A percentile compares a stretch with the other conserved stretches of the same genome.
Evolutionary conservation across 2,888 invertebrate genomes (phyloP).

Genomic region (Enchytraeus crypticus): DNA sequence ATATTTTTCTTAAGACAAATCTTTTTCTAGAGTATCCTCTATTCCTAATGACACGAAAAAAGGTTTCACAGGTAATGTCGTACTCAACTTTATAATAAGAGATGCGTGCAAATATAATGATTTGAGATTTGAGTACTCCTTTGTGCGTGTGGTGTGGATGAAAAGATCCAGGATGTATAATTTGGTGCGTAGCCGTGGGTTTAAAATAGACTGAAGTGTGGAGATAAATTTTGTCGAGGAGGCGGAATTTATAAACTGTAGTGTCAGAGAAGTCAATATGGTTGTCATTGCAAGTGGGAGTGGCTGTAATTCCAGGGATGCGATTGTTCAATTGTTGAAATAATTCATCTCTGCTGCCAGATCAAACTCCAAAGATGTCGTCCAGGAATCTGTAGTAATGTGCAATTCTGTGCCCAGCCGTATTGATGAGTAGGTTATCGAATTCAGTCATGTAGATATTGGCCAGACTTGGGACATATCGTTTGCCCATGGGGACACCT

Average conservation of each 20-base stretch:
- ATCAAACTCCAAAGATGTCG: neutral
- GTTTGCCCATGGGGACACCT: neutral
- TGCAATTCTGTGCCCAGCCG: too few species aligned
- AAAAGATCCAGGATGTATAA: neutral
- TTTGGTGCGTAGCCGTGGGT: neutral
- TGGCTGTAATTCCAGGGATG: neutral
- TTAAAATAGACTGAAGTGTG: neutral
- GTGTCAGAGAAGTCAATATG: neutral
- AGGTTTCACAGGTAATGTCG: neutral
- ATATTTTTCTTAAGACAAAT: too few species aligned
- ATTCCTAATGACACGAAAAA: neutral
- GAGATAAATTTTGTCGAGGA: rapidly evolving
- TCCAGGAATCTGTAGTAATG: neutral
- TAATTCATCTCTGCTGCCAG: neutral
- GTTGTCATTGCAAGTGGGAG: neutral
- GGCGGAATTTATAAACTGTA: neutral
- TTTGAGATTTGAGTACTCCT: neutral
- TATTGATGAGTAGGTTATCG: neutral
- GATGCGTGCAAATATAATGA: neutral
- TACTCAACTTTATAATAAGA: neutral
- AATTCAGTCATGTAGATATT: neutral
- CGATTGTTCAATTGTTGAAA: neutral
- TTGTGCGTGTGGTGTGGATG: neutral
- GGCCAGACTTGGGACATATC: neutral
- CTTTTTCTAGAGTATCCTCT: neutral